Evolutionary conservation across 2,113 vertebrate species (phyloP).

Genomic region (Marcusenius ussheri): DNA sequence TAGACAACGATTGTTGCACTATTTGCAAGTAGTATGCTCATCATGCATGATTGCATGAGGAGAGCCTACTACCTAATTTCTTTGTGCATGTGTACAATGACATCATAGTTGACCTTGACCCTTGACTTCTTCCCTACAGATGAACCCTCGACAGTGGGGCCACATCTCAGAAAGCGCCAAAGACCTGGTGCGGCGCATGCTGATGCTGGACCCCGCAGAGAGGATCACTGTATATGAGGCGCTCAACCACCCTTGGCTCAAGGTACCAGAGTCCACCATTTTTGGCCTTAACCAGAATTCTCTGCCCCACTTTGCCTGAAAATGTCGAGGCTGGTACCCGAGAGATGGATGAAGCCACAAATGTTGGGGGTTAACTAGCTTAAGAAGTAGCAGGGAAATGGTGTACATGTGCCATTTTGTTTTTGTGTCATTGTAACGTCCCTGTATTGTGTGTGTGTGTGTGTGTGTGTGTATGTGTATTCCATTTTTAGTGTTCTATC

Average conservation of each 20-base stretch:
- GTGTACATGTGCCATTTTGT: neutral
- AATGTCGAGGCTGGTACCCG: neutral
- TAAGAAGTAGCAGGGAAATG: neutral
- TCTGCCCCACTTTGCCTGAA: neutral
- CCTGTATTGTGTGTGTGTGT: neutral
- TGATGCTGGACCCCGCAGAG: slow-evolving; percentile 97
- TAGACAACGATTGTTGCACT: too few species aligned
- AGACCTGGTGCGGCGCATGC: slow-evolving; percentile 94
- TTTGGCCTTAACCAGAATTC: neutral
- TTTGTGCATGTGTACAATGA: neutral
- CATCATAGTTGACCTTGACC: neutral
- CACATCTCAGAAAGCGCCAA: slow-evolving; percentile 99
- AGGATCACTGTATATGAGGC: slow-evolving; percentile 99
- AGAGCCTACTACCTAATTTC: neutral
- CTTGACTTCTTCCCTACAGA: slow-evolving; percentile 55
- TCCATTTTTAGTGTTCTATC: neutral
- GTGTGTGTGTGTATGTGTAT: neutral
- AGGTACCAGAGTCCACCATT: slow-evolving; percentile 58
- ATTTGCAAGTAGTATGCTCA: neutral
- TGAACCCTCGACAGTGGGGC: slow-evolving; percentile 97
- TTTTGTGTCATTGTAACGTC: neutral
- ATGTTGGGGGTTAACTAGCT: neutral
- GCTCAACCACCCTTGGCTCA: slow-evolving; percentile 98
- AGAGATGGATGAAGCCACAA: neutral
- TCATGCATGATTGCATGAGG: neutral